Evolutionary conservation across 2,113 vertebrate genomes (phyloP).

Genomic region (Chionomys nivalis): DNA sequence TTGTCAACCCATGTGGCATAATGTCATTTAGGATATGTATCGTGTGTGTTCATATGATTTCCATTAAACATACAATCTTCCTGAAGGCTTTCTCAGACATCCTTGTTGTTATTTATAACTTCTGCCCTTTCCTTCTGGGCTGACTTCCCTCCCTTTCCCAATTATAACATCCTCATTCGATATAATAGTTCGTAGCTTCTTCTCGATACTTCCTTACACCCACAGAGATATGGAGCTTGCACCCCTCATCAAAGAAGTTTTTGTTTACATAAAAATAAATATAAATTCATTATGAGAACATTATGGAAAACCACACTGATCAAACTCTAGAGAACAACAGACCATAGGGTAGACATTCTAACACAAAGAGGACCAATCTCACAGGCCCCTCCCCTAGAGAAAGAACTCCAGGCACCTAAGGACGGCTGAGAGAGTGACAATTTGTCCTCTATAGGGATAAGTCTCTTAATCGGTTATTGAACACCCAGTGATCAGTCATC

Average conservation of each 20-base stretch:
- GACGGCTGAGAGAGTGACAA: too few relatives aligned
- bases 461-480: not conserved
- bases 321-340: not conserved
- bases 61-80: not conserved
- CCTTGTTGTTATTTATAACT: not conserved
- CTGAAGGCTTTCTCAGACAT: not conserved
- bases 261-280: not conserved
- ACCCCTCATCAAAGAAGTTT: not conserved
- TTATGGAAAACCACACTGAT: too few relatives aligned
- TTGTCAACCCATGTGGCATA: not conserved
- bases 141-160: not conserved
- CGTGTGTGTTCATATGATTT: not conserved
- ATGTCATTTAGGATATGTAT: too few relatives aligned
- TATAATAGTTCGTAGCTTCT: not conserved
- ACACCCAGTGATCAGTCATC: not conserved
- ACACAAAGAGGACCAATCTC: not conserved
- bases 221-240: not conserved
- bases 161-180: not conserved
- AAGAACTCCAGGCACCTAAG: not conserved
- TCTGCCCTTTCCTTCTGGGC: not conserved
- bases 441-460: not conserved
- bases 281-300: too few relatives aligned
- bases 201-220: not conserved
- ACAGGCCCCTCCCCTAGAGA: not conserved
- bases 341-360: not conserved